A percentile compares a stretch with the other conserved stretches of the same genome.
Evolutionary conservation across 2,113 vertebrate species (phyloP).

Genomic region (Limanda limanda): DNA sequence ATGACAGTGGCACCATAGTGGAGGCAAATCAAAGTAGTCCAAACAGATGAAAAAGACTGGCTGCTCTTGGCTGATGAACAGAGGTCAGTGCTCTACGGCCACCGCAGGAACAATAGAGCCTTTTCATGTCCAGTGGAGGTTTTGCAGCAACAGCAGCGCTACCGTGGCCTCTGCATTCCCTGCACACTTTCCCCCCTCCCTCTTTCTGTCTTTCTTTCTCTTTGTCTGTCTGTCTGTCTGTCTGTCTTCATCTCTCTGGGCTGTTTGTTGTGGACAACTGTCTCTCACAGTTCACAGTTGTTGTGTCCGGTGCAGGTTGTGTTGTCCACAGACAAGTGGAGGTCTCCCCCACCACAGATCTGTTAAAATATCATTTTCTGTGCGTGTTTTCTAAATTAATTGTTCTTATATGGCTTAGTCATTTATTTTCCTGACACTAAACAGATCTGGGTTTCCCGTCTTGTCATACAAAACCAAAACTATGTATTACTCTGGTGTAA

Average conservation of each 20-base stretch:
- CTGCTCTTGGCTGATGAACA: constrained; percentile 62
- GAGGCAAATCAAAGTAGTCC: constrained; percentile 49
- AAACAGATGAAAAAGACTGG: constrained; percentile 48
- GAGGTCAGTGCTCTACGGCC: constrained; percentile 67
- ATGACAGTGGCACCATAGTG: constrained; percentile 39
- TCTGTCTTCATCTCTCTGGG: constrained; percentile 22
- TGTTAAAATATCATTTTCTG: neutral
- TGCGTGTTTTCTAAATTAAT: neutral
- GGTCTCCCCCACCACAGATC: neutral
- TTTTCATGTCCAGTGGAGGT: constrained; percentile 65
- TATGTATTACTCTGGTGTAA: neutral
- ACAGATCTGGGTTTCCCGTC: no score
- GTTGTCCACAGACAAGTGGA: neutral
- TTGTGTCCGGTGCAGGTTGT: neutral
- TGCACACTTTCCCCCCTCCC: constrained; percentile 49
- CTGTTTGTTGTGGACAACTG: constrained; percentile 13
- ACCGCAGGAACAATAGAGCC: constrained; percentile 75
- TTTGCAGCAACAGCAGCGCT: constrained; percentile 65
- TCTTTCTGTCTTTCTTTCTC: constrained; percentile 20
- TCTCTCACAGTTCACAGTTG: constrained; percentile 12
- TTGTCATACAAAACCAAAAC: neutral
- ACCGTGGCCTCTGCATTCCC: constrained; percentile 75
- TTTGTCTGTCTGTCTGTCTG: constrained; percentile 21
- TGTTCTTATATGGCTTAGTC: no score
- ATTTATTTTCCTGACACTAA: no score